phyloP scores from a whole-genome alignment of 2,113 vertebrate genomes.

The Oncorhynchus tshawytscha region DNA sequence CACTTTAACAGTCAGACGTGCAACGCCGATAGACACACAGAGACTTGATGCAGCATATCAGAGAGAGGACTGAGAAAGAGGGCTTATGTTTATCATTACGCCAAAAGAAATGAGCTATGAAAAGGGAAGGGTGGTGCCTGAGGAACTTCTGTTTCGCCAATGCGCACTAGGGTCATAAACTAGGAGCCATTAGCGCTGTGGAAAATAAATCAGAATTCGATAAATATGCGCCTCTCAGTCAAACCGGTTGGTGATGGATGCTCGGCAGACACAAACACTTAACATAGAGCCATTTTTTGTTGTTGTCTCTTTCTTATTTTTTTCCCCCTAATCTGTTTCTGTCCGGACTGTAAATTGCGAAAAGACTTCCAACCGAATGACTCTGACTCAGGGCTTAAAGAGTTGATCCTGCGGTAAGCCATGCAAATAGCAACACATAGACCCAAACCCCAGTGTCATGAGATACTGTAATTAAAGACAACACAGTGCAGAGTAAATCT shows the following conservation, averaged over 20 bases:
- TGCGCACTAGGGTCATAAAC: conserved; percentile 66
- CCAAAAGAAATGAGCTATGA: conserved; percentile 83
- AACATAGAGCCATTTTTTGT: conserved; percentile 43
- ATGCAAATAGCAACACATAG: conserved; percentile 64
- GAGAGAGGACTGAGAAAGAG: conserved; percentile 70
- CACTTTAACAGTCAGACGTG: background rate
- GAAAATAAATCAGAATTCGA: conserved; percentile 75
- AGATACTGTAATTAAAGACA: conserved; percentile 74
- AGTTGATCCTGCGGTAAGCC: conserved; percentile 64
- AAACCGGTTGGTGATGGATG: conserved; percentile 62
- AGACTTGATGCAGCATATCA: conserved; percentile 80
- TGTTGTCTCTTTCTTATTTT: background rate
- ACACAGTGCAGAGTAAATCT: conserved; percentile 68
- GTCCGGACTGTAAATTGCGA: conserved; percentile 51
- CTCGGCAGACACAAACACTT: conserved; percentile 51
- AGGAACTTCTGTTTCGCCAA: conserved; percentile 61
- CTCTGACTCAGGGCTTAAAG: conserved; percentile 56
- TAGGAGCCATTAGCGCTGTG: conserved; percentile 61
- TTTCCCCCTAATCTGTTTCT: conserved; percentile 37
- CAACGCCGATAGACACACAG: conserved; percentile 82
- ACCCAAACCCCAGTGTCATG: conserved; percentile 63
- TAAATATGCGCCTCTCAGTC: conserved; percentile 69
- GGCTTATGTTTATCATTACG: conserved; percentile 85
- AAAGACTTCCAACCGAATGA: conserved; percentile 55
- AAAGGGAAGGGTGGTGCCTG: conserved; percentile 40